Conservation (phyloP, 2,797 vertebrate genomes). For the Sciurus carolinensis region DNA sequence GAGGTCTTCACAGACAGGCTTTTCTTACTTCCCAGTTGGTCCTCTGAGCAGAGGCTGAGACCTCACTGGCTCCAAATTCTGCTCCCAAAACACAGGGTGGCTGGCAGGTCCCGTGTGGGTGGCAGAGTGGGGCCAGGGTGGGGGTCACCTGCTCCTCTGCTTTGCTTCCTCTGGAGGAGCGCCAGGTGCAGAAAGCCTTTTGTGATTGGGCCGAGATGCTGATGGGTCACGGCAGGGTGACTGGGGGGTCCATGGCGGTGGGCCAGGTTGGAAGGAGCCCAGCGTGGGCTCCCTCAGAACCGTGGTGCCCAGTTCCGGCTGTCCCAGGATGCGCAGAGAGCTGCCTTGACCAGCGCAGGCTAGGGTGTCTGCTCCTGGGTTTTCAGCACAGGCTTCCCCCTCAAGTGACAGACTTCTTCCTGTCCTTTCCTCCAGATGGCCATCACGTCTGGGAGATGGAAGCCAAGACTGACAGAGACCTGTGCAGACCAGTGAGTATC, state of each 20-base stretch:
- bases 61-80: not conserved
- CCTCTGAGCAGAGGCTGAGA: not conserved
- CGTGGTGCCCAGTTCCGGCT: not conserved
- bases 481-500: constrained; percentile 96
- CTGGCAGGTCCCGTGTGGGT: not conserved
- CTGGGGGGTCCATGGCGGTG: rapidly evolving
- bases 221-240: rapidly evolving
- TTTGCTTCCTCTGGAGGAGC: not conserved
- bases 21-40: not conserved
- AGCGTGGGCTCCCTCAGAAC: rapidly evolving
- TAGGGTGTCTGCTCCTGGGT: not conserved
- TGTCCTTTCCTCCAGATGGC: constrained; percentile 92
- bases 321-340: not conserved
- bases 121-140: not conserved
- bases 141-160: rapidly evolving
- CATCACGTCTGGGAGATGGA: constrained; percentile 99
- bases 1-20: constrained; percentile 74
- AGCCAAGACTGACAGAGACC: constrained; percentile 97
- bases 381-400: not conserved
- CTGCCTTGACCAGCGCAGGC: not conserved
- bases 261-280: not conserved
- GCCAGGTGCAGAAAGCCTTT: rapidly evolving
- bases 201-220: rapidly evolving
- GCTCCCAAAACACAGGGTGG: not conserved
- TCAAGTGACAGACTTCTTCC: constrained; percentile 47